phyloP scores from a whole-genome alignment of 2,888 invertebrate species.

The Heliconius cydno region DNA sequence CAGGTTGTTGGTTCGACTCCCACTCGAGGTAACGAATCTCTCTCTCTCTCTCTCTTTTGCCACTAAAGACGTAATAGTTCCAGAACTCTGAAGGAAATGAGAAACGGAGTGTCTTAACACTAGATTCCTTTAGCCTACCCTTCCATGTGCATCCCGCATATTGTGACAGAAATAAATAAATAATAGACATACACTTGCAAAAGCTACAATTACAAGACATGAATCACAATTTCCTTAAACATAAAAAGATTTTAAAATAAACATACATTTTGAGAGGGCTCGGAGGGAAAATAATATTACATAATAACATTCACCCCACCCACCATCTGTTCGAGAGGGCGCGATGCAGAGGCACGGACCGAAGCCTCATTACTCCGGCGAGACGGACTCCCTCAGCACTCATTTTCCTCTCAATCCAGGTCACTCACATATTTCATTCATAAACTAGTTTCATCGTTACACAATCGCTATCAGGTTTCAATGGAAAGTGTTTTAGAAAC shows the following conservation, averaged over 20 bases:
- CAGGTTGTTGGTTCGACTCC: too few relatives aligned
- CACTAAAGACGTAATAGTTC: too few relatives aligned
- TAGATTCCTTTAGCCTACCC: too few relatives aligned
- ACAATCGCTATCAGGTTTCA: constrained; percentile 49
- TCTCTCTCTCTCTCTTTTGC: too few relatives aligned
- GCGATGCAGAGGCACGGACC: constrained; percentile 39
- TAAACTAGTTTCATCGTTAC: constrained; percentile 60
- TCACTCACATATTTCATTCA: constrained; percentile 52
- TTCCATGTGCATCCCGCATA: too few relatives aligned
- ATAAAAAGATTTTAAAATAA: constrained; percentile 21
- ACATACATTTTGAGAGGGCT: constrained; percentile 25
- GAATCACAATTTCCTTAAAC: background rate
- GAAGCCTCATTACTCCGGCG: constrained; percentile 23
- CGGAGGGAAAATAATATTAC: constrained; percentile 23
- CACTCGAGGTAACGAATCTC: too few relatives aligned
- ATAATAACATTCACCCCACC: constrained; percentile 27
- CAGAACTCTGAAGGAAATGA: too few relatives aligned
- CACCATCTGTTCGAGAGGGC: constrained; percentile 30
- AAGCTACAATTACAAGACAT: background rate
- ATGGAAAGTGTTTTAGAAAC: constrained; percentile 57
- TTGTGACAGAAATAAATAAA: too few relatives aligned
- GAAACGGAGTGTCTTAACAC: too few relatives aligned
- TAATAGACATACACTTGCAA: background rate
- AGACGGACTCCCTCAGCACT: constrained; percentile 33
- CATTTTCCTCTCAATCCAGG: constrained; percentile 42